A percentile compares a stretch with the other conserved stretches of the same genome.
phyloP scores from a whole-genome alignment of 2,888 invertebrate species.

The Sylvicola cinctus region DNA sequence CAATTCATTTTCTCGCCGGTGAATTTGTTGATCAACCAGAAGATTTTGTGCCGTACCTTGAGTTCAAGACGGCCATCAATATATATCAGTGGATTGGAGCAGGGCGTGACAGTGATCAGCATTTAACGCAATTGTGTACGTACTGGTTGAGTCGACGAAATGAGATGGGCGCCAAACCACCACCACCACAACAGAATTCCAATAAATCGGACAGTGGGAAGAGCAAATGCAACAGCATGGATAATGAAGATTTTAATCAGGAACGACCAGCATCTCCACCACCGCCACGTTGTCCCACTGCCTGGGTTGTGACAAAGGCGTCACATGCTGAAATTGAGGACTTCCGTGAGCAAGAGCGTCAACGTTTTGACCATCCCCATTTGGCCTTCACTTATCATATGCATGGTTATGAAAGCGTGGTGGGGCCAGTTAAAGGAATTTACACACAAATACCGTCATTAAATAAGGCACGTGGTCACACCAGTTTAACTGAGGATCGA shows the following conservation, averaged over 20 bases:
- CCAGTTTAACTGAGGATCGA: slow-evolving; percentile 56
- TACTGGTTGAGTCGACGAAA: slow-evolving; percentile 53
- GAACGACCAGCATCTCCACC: slow-evolving; percentile 29
- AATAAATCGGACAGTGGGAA: slow-evolving; percentile 14
- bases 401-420: slow-evolving; percentile 68
- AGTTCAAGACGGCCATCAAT: slow-evolving; percentile 51
- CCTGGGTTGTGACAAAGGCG: slow-evolving; percentile 66
- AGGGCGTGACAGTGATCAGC: slow-evolving; percentile 70
- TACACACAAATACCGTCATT: slow-evolving; percentile 40
- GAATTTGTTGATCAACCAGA: slow-evolving; percentile 62
- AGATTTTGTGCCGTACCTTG: slow-evolving; percentile 75
- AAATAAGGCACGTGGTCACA: slow-evolving; percentile 57
- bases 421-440: slow-evolving; percentile 64
- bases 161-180: slow-evolving; percentile 19
- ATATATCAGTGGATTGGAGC: slow-evolving; percentile 72
- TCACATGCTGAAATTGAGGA: slow-evolving; percentile 53
- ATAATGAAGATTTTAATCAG: slow-evolving; percentile 5
- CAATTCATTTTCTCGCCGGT: slow-evolving; percentile 65
- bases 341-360: slow-evolving; percentile 60
- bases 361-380: slow-evolving; percentile 72
- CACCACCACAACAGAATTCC: slow-evolving; percentile 14
- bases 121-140: slow-evolving; percentile 50
- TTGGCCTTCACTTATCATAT: slow-evolving; percentile 78
- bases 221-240: slow-evolving; percentile 4
- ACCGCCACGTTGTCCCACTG: slow-evolving; percentile 46